phyloP scores from a whole-genome alignment of 2,113 vertebrate species.

The Chaetodon auriga region DNA sequence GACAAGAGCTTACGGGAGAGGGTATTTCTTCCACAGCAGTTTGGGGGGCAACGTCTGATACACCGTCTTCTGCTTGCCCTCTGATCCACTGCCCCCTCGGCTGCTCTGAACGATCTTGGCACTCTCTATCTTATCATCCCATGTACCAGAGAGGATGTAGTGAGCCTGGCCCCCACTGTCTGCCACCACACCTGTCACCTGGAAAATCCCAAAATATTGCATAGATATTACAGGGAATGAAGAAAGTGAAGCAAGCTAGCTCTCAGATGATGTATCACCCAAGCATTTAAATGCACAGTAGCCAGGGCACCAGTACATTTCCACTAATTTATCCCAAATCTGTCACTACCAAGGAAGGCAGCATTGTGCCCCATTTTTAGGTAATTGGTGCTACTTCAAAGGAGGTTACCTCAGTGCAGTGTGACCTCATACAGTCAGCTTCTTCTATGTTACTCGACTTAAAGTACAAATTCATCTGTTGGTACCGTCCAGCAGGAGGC shows the following conservation, averaged over 20 bases:
- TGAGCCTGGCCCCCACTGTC: conserved; percentile 90
- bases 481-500: conserved; percentile 70
- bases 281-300: not conserved
- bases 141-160: conserved; percentile 95
- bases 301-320: not conserved
- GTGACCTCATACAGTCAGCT: not conserved
- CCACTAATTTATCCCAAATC: conserved; percentile 1
- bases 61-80: conserved; percentile 96
- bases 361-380: conserved; percentile 15
- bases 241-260: not conserved
- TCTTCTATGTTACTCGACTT: not conserved
- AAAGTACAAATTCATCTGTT: not conserved
- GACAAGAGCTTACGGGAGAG: conserved; percentile 90
- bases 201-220: conserved; percentile 18
- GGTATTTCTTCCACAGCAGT: conserved; percentile 96
- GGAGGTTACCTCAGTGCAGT: conserved; percentile 3
- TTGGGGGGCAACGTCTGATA: conserved; percentile 96
- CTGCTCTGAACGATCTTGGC: conserved; percentile 95
- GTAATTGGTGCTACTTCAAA: not conserved
- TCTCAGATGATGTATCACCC: not conserved
- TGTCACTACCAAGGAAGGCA: conserved; percentile 4
- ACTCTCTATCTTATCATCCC: conserved; percentile 98
- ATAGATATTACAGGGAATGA: not conserved
- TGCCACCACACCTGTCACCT: conserved; percentile 95
- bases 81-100: conserved; percentile 85